phyloP scores from a whole-genome alignment of 2,888 invertebrate genomes.

The Pristionchus entomophagus region DNA sequence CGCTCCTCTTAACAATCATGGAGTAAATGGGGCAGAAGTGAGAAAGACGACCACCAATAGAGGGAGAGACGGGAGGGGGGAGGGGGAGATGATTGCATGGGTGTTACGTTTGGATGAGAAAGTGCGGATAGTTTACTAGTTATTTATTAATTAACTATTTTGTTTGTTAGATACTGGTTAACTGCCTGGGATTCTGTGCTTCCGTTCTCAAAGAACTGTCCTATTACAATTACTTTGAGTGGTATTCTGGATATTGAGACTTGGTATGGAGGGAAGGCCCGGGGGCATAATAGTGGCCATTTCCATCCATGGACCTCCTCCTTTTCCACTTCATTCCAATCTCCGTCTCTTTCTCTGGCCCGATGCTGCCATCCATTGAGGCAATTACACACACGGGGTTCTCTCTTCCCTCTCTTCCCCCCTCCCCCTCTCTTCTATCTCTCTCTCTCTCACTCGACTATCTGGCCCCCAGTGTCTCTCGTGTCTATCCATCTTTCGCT shows the following conservation, averaged over 20 bases:
- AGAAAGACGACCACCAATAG: neutral
- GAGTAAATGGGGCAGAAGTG: slow-evolving; percentile 13
- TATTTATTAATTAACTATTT: too few relatives aligned
- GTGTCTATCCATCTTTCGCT: slow-evolving; percentile 11
- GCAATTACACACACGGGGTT: slow-evolving; percentile 6
- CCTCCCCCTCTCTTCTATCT: neutral
- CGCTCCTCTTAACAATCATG: neutral
- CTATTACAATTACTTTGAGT: too few relatives aligned
- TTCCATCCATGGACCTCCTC: slow-evolving; percentile 10
- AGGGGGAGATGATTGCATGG: too few relatives aligned
- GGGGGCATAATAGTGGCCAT: slow-evolving; percentile 16
- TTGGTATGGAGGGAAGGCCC: neutral
- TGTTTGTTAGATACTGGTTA: too few relatives aligned
- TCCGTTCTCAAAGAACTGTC: too few relatives aligned
- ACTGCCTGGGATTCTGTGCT: too few relatives aligned
- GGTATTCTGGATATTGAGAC: too few relatives aligned
- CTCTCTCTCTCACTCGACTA: slow-evolving; percentile 22
- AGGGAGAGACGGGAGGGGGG: too few relatives aligned
- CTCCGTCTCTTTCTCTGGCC: neutral
- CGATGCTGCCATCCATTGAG: neutral
- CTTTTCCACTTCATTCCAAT: slow-evolving; percentile 19
- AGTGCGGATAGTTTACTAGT: too few relatives aligned
- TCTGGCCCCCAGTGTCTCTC: slow-evolving; percentile 20
- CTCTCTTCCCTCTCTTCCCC: neutral
- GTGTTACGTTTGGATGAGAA: too few relatives aligned